Percentiles rank a stretch among this genome's conserved stretches.
Conservation (phyloP, 2,797 vertebrate species). For the Coracias cyanogaster region DNA sequence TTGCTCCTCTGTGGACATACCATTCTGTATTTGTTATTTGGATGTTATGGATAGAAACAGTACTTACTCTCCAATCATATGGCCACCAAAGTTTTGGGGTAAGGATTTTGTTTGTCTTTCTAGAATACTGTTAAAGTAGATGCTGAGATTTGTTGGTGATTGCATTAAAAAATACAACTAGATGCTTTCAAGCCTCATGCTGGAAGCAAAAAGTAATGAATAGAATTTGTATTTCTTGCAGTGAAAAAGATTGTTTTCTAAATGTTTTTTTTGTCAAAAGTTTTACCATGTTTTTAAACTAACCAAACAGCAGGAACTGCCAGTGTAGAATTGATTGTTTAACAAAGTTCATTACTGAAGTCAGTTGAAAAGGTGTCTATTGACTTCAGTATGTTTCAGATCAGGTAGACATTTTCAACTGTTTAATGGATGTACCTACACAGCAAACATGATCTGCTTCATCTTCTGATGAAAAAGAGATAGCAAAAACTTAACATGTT, state of each 20-base stretch:
- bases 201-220: background rate
- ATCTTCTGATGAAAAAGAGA: background rate
- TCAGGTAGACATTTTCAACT: background rate
- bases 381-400: slow-evolving; percentile 1
- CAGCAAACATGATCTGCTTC: background rate
- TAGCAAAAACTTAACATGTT: background rate
- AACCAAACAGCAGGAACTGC: background rate
- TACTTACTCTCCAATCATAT: slow-evolving; percentile 78
- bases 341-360: slow-evolving; percentile 2
- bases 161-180: background rate
- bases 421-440: slow-evolving; percentile 18
- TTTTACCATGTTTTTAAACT: background rate
- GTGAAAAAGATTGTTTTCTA: background rate
- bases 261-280: background rate
- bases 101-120: slow-evolving; percentile 76
- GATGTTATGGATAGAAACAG: slow-evolving; percentile 89
- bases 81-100: slow-evolving; percentile 91
- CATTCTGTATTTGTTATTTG: slow-evolving; percentile 71
- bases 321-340: slow-evolving; percentile 4
- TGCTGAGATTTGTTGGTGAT: background rate
- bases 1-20: slow-evolving; percentile 55
- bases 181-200: background rate
- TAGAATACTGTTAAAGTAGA: background rate
- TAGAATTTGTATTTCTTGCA: background rate
- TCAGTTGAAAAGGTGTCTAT: background rate